Evolutionary conservation across 2,888 invertebrate genomes (phyloP).

Genomic region (Lasioglossum lativentre): DNA sequence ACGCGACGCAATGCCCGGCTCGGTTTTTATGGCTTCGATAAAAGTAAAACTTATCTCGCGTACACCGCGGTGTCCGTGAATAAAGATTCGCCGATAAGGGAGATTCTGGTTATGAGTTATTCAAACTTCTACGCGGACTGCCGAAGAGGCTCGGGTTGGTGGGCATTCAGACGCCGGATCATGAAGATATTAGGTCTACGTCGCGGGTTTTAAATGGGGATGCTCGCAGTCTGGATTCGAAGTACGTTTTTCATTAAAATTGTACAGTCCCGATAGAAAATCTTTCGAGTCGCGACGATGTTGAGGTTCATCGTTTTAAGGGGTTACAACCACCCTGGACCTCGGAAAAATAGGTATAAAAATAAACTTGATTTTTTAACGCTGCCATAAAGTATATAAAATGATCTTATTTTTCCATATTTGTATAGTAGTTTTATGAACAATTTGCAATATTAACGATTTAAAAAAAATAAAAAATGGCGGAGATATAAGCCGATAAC

Average conservation of each 20-base stretch:
- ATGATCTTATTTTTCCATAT: too few species aligned
- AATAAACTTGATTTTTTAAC: too few species aligned
- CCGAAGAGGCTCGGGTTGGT: too few species aligned
- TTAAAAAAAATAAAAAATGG: too few species aligned
- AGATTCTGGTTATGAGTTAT: not conserved
- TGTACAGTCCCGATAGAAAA: not conserved
- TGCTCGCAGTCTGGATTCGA: not conserved
- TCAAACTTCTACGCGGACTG: not conserved
- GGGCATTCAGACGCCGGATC: not conserved
- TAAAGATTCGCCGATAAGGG: not conserved
- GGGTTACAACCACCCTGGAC: too few species aligned
- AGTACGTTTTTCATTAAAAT: not conserved
- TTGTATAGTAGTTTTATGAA: too few species aligned
- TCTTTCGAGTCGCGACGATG: not conserved
- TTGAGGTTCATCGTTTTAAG: not conserved
- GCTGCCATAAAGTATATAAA: too few species aligned
- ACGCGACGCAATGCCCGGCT: not conserved
- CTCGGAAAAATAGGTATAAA: too few species aligned
- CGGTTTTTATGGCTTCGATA: slow-evolving; percentile 17
- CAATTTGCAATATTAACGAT: too few species aligned
- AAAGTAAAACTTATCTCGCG: slow-evolving; percentile 12
- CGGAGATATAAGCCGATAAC: too few species aligned
- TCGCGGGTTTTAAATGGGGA: not conserved
- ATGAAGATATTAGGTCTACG: not conserved
- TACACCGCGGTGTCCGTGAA: slow-evolving; percentile 26